phyloP scores from a whole-genome alignment of 2,797 vertebrate genomes.

The Xiphophorus birchmanni region DNA sequence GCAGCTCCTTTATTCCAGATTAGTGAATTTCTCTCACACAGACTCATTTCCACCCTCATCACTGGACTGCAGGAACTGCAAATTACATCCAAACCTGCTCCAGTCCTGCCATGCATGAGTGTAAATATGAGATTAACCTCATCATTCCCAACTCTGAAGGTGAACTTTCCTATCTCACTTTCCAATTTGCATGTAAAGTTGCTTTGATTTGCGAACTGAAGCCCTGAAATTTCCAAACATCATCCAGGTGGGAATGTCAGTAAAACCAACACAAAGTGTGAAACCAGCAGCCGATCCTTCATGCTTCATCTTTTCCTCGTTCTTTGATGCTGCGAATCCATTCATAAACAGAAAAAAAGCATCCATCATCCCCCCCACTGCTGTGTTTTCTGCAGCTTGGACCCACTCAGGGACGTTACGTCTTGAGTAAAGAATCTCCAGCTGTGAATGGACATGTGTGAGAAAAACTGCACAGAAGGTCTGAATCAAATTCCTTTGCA shows the following conservation, averaged over 20 bases:
- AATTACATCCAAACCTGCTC: neutral
- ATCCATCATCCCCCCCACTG: neutral
- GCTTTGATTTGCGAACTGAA: neutral
- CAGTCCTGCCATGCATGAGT: neutral
- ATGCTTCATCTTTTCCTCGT: neutral
- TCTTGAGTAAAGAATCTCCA: slow-evolving; percentile 6
- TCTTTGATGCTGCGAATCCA: neutral
- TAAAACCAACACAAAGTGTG: neutral
- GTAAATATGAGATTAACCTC: slow-evolving; percentile 1
- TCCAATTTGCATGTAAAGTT: neutral
- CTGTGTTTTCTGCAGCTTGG: neutral
- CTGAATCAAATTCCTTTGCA: neutral
- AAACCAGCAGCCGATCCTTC: neutral
- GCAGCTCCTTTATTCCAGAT: neutral
- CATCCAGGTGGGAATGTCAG: neutral
- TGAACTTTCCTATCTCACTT: neutral
- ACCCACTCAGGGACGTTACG: neutral
- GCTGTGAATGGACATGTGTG: neutral
- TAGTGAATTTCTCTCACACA: neutral
- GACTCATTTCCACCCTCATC: neutral
- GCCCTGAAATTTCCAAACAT: neutral
- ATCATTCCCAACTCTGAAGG: neutral
- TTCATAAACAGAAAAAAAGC: neutral
- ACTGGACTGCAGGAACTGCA: neutral
- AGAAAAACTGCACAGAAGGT: neutral